phyloP scores from a whole-genome alignment of 2,797 vertebrate genomes.

The Sardinella longiceps region DNA sequence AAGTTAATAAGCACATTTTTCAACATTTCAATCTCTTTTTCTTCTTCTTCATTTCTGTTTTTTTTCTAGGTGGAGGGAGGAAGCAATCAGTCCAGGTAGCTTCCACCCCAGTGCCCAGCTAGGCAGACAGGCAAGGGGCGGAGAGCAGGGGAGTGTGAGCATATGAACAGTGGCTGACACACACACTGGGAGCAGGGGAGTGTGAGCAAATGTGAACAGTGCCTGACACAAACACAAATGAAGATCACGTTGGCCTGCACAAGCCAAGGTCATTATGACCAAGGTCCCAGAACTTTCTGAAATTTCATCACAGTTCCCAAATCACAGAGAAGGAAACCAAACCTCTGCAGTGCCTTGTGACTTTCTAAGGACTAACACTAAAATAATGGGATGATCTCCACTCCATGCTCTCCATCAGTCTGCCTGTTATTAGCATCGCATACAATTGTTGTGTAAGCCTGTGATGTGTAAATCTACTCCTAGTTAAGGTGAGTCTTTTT shows the following conservation, averaged over 20 bases:
- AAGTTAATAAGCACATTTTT: conserved; percentile 56
- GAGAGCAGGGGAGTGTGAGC: background rate
- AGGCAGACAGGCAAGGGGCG: conserved; percentile 20
- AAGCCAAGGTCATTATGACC: background rate
- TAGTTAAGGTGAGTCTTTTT: background rate
- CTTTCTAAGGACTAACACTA: background rate
- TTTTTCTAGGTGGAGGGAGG: conserved; percentile 28
- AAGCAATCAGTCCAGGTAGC: conserved; percentile 48
- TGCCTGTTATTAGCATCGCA: background rate
- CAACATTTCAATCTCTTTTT: conserved; percentile 42
- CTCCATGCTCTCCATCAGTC: background rate
- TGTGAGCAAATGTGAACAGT: background rate
- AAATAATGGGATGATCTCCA: background rate
- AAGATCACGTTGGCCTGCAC: background rate
- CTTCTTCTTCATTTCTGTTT: conserved; percentile 45
- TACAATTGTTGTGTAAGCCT: background rate
- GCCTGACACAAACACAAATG: background rate
- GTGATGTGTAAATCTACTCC: background rate
- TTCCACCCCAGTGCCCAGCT: conserved; percentile 23
- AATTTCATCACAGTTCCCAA: background rate
- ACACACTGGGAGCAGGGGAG: background rate
- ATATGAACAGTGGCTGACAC: background rate
- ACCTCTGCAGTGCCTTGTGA: background rate
- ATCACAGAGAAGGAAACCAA: background rate
- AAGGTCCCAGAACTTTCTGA: background rate